Evolutionary conservation across 2,888 invertebrate species (phyloP).

Genomic region (Noctua fimbriata): DNA sequence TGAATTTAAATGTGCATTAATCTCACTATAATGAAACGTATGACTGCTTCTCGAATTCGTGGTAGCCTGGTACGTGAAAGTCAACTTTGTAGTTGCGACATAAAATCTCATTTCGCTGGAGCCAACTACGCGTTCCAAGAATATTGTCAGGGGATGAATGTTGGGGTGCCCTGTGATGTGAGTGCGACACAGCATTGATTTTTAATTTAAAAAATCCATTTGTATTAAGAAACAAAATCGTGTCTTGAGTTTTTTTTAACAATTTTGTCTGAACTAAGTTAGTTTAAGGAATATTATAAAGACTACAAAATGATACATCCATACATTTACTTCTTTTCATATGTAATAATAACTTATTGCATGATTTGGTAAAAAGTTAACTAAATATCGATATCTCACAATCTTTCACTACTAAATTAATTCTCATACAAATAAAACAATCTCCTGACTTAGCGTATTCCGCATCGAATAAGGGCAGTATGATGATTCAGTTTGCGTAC

Average conservation of each 20-base stretch:
- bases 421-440: not conserved
- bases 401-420: not conserved
- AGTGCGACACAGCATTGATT: constrained; percentile 17
- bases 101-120: constrained; percentile 24
- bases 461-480: not conserved
- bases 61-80: constrained; percentile 71
- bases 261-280: not conserved
- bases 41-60: constrained; percentile 68
- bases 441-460: not conserved
- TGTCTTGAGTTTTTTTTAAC: not conserved
- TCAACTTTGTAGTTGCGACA: constrained; percentile 65
- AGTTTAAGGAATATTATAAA: not conserved
- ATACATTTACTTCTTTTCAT: not conserved
- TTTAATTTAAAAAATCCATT: constrained; percentile 19
- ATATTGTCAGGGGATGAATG: not conserved
- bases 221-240: not conserved
- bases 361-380: not conserved
- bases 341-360: not conserved
- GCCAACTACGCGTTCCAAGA: not conserved
- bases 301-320: not conserved
- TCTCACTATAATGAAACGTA: constrained; percentile 39
- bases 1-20: constrained; percentile 39
- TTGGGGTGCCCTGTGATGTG: constrained; percentile 2
- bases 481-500: not conserved
- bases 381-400: not conserved